Evolutionary conservation across 2,888 invertebrate genomes (phyloP).

Genomic region (Dryococelus australis): DNA sequence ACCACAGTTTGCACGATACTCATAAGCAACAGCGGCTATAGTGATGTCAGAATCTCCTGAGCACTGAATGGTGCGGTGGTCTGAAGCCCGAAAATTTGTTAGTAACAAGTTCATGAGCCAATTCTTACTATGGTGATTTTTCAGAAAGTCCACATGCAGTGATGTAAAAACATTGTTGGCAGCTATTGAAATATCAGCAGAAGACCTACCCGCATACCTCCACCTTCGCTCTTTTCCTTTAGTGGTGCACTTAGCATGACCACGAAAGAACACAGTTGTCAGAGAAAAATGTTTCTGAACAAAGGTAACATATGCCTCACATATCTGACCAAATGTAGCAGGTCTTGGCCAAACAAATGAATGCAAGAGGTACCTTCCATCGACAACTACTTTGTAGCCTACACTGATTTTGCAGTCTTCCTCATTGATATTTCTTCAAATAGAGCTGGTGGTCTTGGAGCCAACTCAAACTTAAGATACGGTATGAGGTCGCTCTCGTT

Average conservation of each 20-base stretch:
- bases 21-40: background rate
- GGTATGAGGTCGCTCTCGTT: background rate
- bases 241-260: too few relatives aligned
- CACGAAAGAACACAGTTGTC: too few relatives aligned
- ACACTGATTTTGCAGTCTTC: too few relatives aligned
- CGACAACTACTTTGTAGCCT: background rate
- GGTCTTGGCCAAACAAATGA: background rate
- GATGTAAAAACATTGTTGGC: background rate
- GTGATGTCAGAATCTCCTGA: background rate
- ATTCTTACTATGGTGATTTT: background rate
- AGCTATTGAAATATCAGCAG: too few relatives aligned
- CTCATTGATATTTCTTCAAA: background rate
- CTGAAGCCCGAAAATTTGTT: background rate
- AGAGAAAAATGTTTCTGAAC: background rate
- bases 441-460: constrained; percentile 16
- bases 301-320: background rate
- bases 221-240: background rate
- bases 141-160: background rate
- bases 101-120: background rate
- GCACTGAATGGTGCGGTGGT: background rate
- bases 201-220: background rate
- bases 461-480: background rate
- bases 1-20: background rate
- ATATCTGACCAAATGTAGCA: constrained; percentile 1
- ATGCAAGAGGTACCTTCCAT: background rate